Conservation (phyloP, 2,888 invertebrate genomes). For the Drosophila paramelanica region DNA sequence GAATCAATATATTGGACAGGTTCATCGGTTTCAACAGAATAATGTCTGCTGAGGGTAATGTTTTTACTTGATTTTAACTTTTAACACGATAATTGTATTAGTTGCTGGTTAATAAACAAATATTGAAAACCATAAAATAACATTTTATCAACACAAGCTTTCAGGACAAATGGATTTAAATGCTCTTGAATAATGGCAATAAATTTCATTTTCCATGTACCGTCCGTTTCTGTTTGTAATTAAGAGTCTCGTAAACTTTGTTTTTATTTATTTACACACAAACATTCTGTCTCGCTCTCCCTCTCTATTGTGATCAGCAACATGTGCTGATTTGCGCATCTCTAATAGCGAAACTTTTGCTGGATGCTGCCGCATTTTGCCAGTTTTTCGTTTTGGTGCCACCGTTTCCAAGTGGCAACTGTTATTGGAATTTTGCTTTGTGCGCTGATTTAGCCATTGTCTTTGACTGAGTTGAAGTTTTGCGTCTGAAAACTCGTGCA, state of each 20-base stretch:
- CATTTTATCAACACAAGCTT: not conserved
- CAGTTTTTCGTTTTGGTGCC: constrained; percentile 20
- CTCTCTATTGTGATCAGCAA: not conserved
- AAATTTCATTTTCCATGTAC: not conserved
- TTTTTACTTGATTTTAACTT: too few species aligned
- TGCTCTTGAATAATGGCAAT: not conserved
- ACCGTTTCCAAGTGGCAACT: constrained; percentile 31
- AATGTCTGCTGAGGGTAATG: too few species aligned
- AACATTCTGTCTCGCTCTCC: not conserved
- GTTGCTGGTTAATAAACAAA: too few species aligned
- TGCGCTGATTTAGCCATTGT: constrained; percentile 60
- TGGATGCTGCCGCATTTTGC: constrained; percentile 7
- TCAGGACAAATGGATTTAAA: not conserved
- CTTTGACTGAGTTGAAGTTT: constrained; percentile 34
- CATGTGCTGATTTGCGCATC: constrained; percentile 21
- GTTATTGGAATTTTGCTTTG: constrained; percentile 52
- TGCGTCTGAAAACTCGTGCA: constrained; percentile 28
- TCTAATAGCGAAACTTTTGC: constrained; percentile 11
- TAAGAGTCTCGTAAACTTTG: not conserved
- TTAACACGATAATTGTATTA: too few species aligned
- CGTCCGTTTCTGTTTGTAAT: not conserved
- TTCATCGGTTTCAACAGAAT: too few species aligned
- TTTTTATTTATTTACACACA: not conserved
- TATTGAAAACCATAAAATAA: not conserved
- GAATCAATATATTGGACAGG: too few species aligned